phyloP scores from a whole-genome alignment of 2,797 vertebrate species.

The Pyrocephalus nanus region DNA sequence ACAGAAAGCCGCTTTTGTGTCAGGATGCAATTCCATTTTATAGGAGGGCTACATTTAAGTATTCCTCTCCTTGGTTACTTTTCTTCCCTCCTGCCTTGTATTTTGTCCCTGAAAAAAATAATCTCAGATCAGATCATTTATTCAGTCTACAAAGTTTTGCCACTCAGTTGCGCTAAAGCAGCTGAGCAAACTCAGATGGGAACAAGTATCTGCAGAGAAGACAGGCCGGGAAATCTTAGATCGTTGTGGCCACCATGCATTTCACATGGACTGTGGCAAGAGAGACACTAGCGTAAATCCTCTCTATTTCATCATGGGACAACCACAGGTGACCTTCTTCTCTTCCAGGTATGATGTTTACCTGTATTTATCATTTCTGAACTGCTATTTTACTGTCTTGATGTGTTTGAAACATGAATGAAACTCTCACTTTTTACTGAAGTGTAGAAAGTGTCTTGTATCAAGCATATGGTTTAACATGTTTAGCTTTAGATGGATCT shows the following conservation, averaged over 20 bases:
- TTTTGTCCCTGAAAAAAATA: neutral
- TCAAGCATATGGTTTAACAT: neutral
- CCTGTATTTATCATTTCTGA: neutral
- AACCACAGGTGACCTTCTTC: neutral
- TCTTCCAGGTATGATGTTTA: neutral
- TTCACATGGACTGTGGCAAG: neutral
- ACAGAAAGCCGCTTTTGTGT: neutral
- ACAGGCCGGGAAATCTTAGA: neutral
- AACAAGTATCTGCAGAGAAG: neutral
- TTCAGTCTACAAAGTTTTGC: neutral
- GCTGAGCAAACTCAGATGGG: neutral
- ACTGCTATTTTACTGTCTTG: neutral
- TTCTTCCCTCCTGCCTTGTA: neutral
- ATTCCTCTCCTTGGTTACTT: neutral
- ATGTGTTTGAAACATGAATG: neutral
- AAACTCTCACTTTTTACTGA: neutral
- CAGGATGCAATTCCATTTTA: neutral
- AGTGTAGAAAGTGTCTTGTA: neutral
- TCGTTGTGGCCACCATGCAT: neutral
- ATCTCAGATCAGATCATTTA: neutral
- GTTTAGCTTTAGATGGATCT: neutral
- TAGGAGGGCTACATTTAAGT: neutral
- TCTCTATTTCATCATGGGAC: neutral
- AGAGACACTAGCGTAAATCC: neutral
- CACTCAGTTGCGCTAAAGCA: neutral